phyloP scores from a whole-genome alignment of 2,888 invertebrate genomes.

The Apamea sordens region DNA sequence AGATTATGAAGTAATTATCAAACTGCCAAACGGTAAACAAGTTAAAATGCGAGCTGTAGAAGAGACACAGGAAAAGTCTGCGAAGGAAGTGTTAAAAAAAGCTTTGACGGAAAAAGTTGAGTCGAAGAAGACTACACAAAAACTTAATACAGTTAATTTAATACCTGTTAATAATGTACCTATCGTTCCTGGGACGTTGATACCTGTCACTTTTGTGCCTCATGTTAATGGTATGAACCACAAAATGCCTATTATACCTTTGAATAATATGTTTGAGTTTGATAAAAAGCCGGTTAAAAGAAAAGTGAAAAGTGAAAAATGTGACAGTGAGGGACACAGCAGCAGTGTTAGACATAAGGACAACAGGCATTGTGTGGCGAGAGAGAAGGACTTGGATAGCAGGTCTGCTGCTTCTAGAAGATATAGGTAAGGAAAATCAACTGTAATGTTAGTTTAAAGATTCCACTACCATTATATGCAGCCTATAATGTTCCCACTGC shows the following conservation, averaged over 20 bases:
- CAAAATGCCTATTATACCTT: slow-evolving; percentile 78
- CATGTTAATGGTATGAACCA: slow-evolving; percentile 32
- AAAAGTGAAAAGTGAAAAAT: slow-evolving; percentile 63
- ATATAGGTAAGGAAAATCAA: slow-evolving; percentile 71
- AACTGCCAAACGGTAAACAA: slow-evolving; percentile 82
- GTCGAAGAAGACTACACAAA: slow-evolving; percentile 61
- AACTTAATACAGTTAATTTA: slow-evolving; percentile 51
- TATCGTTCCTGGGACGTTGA: slow-evolving; percentile 54
- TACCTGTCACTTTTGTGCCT: slow-evolving; percentile 45
- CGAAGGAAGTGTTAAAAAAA: slow-evolving; percentile 80
- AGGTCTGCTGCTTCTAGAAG: slow-evolving; percentile 82
- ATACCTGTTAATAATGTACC: slow-evolving; percentile 64
- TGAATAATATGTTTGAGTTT: slow-evolving; percentile 64
- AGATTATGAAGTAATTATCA: slow-evolving; percentile 84
- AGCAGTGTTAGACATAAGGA: slow-evolving; percentile 22
- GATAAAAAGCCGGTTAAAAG: slow-evolving; percentile 71
- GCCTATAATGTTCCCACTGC: too few species aligned
- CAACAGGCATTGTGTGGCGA: slow-evolving; percentile 34
- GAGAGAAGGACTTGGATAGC: slow-evolving; percentile 72
- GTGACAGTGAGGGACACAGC: slow-evolving; percentile 2
- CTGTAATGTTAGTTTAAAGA: too few species aligned
- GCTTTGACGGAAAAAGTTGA: slow-evolving; percentile 78
- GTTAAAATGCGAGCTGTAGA: slow-evolving; percentile 82
- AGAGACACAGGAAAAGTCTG: slow-evolving; percentile 66
- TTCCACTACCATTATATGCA: too few species aligned